Percentiles rank a stretch among this genome's conserved stretches.
phyloP scores from a whole-genome alignment of 2,113 vertebrate genomes.

The Toxotes chatareus region DNA sequence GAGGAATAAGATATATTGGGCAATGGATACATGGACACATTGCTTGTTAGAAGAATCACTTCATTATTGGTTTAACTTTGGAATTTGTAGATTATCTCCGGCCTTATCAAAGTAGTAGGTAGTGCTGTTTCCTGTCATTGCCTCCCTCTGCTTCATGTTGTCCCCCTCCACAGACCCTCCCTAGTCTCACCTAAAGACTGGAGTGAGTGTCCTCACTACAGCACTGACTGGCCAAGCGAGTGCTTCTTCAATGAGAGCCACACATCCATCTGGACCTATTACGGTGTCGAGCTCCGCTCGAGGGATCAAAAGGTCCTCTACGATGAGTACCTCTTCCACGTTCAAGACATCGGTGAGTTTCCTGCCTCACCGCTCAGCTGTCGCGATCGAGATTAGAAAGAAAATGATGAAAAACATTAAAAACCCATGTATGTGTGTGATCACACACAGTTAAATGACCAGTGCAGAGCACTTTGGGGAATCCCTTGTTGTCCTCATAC shows the following conservation, averaged over 20 bases:
- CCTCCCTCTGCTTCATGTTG: not conserved
- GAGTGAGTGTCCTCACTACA: constrained; percentile 94
- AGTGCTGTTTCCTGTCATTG: not conserved
- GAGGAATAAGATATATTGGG: no score
- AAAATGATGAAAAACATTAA: not conserved
- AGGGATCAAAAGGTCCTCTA: constrained; percentile 79
- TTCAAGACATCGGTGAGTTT: constrained; percentile 92
- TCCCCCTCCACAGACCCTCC: constrained; percentile 29
- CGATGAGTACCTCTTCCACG: constrained; percentile 86
- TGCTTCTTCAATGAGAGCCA: constrained; percentile 92
- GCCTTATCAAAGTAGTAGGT: not conserved
- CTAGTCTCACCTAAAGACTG: constrained; percentile 70
- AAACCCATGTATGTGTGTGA: not conserved
- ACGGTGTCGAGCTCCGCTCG: constrained; percentile 88
- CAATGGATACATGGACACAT: no score
- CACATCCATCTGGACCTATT: constrained; percentile 90
- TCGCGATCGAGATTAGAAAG: not conserved
- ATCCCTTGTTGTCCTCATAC: no score
- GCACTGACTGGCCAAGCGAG: constrained; percentile 84
- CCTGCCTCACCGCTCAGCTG: not conserved
- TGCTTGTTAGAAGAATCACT: no score
- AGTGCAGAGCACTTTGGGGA: no score
- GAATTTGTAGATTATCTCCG: no score
- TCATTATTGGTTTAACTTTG: no score
- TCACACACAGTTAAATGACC: no score